phyloP scores from a whole-genome alignment of 1,140 invertebrate species.

The Lutraria rhynchaena region DNA sequence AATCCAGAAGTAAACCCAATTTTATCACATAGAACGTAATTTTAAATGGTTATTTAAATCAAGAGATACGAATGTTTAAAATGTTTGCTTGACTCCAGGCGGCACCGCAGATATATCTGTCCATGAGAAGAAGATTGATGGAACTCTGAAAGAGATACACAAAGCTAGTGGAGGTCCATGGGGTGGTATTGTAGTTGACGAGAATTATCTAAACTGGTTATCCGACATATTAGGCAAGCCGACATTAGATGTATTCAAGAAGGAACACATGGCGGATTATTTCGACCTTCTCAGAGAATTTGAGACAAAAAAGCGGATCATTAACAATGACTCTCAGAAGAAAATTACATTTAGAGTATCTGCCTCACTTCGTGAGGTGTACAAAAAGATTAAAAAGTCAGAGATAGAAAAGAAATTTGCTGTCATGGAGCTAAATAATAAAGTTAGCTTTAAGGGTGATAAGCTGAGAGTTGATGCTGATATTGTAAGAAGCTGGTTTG shows the following conservation, averaged over 20 bases:
- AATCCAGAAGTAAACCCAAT: no score
- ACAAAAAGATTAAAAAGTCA: background rate
- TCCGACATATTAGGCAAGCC: constrained; percentile 42
- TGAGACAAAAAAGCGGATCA: constrained; percentile 55
- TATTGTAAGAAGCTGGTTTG: constrained; percentile 20
- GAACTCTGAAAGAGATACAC: constrained; percentile 53
- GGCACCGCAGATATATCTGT: constrained; percentile 64
- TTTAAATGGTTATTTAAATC: no score
- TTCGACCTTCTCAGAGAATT: constrained; percentile 56
- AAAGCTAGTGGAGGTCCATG: constrained; percentile 63
- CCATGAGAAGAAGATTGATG: constrained; percentile 54
- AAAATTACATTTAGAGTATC: constrained; percentile 23
- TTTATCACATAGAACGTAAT: no score
- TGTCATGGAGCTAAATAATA: background rate
- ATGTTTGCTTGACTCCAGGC: constrained; percentile 35
- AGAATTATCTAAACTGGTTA: constrained; percentile 36
- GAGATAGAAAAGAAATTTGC: background rate
- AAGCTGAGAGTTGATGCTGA: constrained; percentile 1
- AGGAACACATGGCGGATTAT: constrained; percentile 30
- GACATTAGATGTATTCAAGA: constrained; percentile 35
- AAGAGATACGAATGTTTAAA: no score
- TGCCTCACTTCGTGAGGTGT: background rate
- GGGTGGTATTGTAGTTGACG: constrained; percentile 62
- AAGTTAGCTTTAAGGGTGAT: background rate
- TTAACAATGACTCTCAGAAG: constrained; percentile 4